Evolutionary conservation across 1,140 invertebrate species (phyloP).

Genomic region (Brevipalpus yothersi): DNA sequence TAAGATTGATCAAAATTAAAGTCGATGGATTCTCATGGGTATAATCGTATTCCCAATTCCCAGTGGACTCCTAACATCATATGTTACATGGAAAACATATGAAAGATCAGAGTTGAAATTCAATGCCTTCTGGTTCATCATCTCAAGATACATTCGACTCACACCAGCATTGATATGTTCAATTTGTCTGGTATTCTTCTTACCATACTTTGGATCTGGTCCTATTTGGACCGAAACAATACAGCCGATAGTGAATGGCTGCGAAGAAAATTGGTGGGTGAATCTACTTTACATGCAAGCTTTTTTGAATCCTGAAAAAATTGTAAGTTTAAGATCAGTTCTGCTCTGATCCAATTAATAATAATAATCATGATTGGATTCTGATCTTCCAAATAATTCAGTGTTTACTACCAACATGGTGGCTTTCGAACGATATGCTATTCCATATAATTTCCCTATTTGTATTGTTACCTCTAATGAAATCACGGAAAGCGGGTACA

Average conservation of each 20-base stretch:
- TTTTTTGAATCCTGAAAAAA: slow-evolving; percentile 4
- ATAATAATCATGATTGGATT: too few relatives aligned
- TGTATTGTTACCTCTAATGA: not conserved
- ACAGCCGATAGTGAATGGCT: slow-evolving; percentile 7
- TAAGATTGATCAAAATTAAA: too few relatives aligned
- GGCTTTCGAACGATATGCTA: not conserved
- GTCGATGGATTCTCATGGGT: too few relatives aligned
- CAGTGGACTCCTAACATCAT: slow-evolving; percentile 4
- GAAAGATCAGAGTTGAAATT: not conserved
- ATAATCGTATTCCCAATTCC: not conserved
- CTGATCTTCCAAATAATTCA: not conserved
- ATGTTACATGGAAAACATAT: slow-evolving; percentile 1
- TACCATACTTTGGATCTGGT: slow-evolving; percentile 8
- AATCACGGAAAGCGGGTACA: not conserved
- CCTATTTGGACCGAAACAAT: slow-evolving; percentile 9
- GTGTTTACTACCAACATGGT: slow-evolving; percentile 1
- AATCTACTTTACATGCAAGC: slow-evolving; percentile 12
- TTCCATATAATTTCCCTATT: not conserved
- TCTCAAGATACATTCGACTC: slow-evolving; percentile 4
- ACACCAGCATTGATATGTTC: slow-evolving; percentile 7
- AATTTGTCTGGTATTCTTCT: slow-evolving; percentile 5
- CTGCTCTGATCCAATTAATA: too few relatives aligned
- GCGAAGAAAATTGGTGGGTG: slow-evolving; percentile 13
- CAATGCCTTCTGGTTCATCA: not conserved
- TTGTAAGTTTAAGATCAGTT: not conserved